phyloP scores from a whole-genome alignment of 2,888 invertebrate genomes.

The Diarsia mendica region DNA sequence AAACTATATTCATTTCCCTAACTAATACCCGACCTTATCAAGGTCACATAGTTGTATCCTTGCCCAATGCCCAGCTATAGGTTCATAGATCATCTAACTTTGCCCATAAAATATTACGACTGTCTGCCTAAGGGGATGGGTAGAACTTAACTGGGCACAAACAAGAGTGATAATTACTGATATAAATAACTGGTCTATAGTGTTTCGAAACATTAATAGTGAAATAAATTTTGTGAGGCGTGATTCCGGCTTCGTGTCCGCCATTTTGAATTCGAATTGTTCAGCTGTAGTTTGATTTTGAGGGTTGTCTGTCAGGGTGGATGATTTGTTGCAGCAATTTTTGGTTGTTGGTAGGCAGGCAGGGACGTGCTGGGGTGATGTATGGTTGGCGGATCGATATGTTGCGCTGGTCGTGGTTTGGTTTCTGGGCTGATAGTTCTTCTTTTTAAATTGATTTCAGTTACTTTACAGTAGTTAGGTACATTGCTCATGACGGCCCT shows the following conservation, averaged over 20 bases:
- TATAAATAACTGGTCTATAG: conserved; percentile 60
- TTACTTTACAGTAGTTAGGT: too few relatives aligned
- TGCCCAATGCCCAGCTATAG: conserved; percentile 45
- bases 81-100: conserved; percentile 60
- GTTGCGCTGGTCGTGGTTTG: background rate
- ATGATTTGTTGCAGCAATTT: conserved; percentile 50
- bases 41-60: conserved; percentile 28
- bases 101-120: conserved; percentile 59
- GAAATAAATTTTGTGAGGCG: conserved; percentile 56
- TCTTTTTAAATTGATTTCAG: background rate
- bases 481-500: too few relatives aligned
- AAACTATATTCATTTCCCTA: conserved; percentile 33
- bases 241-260: conserved; percentile 51
- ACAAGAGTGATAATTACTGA: conserved; percentile 63
- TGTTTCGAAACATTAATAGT: conserved; percentile 58
- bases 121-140: conserved; percentile 42
- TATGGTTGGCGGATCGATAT: conserved; percentile 12
- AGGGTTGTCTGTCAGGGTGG: conserved; percentile 37
- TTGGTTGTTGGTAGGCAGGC: conserved; percentile 44
- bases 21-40: conserved; percentile 20
- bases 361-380: conserved; percentile 19
- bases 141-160: conserved; percentile 54
- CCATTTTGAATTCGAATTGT: conserved; percentile 62
- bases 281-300: conserved; percentile 54
- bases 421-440: background rate